Evolutionary conservation across 2,888 invertebrate genomes (phyloP).

Genomic region (Neocrepidodera transversa): DNA sequence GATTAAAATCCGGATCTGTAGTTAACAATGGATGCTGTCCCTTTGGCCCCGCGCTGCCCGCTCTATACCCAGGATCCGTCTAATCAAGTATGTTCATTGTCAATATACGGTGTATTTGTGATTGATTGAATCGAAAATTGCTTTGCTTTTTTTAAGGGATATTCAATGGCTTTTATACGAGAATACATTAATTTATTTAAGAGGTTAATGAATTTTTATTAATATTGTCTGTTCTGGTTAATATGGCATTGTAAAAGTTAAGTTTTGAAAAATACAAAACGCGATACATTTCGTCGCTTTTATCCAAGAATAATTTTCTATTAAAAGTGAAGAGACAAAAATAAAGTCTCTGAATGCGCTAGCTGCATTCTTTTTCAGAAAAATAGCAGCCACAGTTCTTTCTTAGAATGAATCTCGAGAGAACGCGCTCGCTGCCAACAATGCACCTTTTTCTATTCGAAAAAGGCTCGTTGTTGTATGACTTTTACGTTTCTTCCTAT

Average conservation of each 20-base stretch:
- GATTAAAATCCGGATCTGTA: constrained; percentile 58
- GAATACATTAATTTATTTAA: too few relatives aligned
- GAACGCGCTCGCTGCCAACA: constrained; percentile 55
- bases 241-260: neutral
- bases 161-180: constrained; percentile 7
- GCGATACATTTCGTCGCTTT: constrained; percentile 30
- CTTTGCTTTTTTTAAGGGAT: constrained; percentile 48
- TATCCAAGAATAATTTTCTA: constrained; percentile 51
- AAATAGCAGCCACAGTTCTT: constrained; percentile 59
- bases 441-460: constrained; percentile 56
- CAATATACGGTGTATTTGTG: constrained; percentile 57
- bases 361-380: constrained; percentile 58
- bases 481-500: constrained; percentile 59
- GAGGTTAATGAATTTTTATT: too few relatives aligned
- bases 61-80: constrained; percentile 54
- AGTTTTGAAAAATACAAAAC: constrained; percentile 14
- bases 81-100: constrained; percentile 59
- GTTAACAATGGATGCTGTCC: constrained; percentile 50
- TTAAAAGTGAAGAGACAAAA: constrained; percentile 48
- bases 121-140: constrained; percentile 59
- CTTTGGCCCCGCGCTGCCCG: constrained; percentile 44
- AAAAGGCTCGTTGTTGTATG: constrained; percentile 58
- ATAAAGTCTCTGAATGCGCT: constrained; percentile 49
- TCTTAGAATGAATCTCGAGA: constrained; percentile 55
- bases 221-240: too few relatives aligned